Evolutionary conservation across 2,888 invertebrate genomes (phyloP), one percentile per base, ranked within the genome.

Genomic region (Lepetodrilus schrolli): DNA sequence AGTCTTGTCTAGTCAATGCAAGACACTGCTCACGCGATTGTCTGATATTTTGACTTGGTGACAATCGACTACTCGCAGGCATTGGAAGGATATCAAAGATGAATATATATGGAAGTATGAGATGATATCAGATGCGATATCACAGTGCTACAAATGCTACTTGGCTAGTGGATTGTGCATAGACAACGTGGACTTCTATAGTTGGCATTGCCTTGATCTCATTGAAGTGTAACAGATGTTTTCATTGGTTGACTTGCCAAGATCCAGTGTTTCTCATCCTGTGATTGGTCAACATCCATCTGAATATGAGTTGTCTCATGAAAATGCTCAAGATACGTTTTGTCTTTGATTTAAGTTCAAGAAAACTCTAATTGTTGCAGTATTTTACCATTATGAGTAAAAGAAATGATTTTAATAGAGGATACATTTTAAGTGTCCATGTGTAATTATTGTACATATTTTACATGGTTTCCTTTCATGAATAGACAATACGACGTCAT

Each of bases 171-270:
- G 13, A 4, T 43, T 7, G 13, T 43, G 43, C 43, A 17, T 43
- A 17, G 43, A 43, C 43, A 17, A 17, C 43, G n/a, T 43, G 43
- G 3, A 43, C 58, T 30, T 13, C 13, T 34, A n/a, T 58, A 10
- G 34, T 10, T 58, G 58, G 26, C 58, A 58, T 58, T 58, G 34
- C 30, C 58, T n/a, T 58, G 58, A 58, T 58, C 58, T 58, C 58
- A 58, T 26, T 58, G 58, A 34, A 13, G 58, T 58, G 58, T 17
- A 30, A 30, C 58, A 4, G 58, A 30, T 17, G 17, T 43, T 43
- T 43, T 30, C 13, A 34, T 13, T 58, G 34, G n/a, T 30, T 30
- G 7, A 10, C 51, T 17, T 58, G 26, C 58, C 58, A 23, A 30
- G 13, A 34, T 58, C 13, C 43, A 26, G 58, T 13, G 34, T 58